phyloP scores from a whole-genome alignment of 1,140 invertebrate genomes.

The Ceratosolen solmsi region DNA sequence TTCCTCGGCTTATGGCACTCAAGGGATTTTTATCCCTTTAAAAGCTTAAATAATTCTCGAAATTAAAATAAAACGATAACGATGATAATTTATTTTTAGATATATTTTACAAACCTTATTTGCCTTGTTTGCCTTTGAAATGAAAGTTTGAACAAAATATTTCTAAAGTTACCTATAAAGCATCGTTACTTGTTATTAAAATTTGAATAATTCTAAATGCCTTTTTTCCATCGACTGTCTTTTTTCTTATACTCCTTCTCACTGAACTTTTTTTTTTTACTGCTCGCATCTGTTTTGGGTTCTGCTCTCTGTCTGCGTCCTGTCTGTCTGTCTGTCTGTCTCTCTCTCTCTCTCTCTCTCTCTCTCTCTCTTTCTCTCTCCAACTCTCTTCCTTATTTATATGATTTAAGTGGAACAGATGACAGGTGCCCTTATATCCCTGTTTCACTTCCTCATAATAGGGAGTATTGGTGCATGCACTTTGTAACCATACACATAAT shows the following conservation, averaged over 20 bases:
- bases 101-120: too few species aligned
- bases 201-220: neutral
- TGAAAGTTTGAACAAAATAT: too few species aligned
- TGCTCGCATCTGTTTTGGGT: neutral
- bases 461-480: neutral
- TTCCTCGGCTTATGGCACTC: neutral
- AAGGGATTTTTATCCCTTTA: neutral
- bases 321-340: constrained; percentile 3
- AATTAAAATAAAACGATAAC: too few species aligned
- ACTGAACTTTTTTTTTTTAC: constrained; percentile 19
- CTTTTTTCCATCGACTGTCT: neutral
- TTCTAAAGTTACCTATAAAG: too few species aligned
- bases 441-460: constrained; percentile 33
- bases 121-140: too few species aligned
- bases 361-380: neutral
- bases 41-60: too few species aligned
- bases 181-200: neutral
- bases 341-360: neutral
- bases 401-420: constrained; percentile 22
- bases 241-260: neutral
- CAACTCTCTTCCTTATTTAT: neutral
- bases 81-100: too few species aligned
- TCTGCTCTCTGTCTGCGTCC: neutral
- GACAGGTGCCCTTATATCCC: constrained; percentile 35
- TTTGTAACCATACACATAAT: constrained; percentile 3